Evolutionary conservation across 2,888 invertebrate species (phyloP), one percentile per base, ranked within the genome.

Genomic region (Agrochola lota): DNA sequence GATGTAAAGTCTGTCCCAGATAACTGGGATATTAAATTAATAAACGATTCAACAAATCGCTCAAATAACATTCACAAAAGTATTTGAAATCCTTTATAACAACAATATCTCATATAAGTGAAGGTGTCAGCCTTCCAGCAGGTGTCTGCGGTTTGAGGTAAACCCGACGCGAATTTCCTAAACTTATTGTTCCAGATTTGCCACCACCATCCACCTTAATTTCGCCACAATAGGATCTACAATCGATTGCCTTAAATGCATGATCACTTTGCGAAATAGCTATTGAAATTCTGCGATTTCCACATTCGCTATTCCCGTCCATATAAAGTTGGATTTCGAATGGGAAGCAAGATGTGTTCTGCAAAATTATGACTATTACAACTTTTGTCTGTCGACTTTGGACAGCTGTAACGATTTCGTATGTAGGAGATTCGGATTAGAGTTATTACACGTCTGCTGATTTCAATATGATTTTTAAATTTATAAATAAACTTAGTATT

Each of bases 61-160:
- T 83, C 17, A 74, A 64, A 81, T 68, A 76, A 72, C 46, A 64
- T 57, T 67, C 57, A 78, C 67, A 84, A 88, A 87, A 89, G 86
- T 88, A 85, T 88, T 88, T 86, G 87, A 89, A 91, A 90, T 90
- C 88, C 85, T 87, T 81, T 85, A 86, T 90, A 88, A 80, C 89
- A 90, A 91, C 89, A 91, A 92, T 93, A 90, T 91, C 91, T 92
- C 91, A 91, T 92, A 90, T 86, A 90, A 89, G 88, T 90, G 88
- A 89, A 91, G 91, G 91, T 93, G 92, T 91, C 93, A 91, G 86
- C 87, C 88, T 83, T 90, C 88, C 89, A 91, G 89, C 94, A 93
- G 94, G 91, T 94, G 94, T 91, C 92, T 93, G 93, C 86, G 94
- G 94, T 92, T 90, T 91, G 92, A 83, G 94, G 94, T 91, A 89